Conservation (phyloP, 2,888 invertebrate species). For the Yponomeuta sedellus region DNA sequence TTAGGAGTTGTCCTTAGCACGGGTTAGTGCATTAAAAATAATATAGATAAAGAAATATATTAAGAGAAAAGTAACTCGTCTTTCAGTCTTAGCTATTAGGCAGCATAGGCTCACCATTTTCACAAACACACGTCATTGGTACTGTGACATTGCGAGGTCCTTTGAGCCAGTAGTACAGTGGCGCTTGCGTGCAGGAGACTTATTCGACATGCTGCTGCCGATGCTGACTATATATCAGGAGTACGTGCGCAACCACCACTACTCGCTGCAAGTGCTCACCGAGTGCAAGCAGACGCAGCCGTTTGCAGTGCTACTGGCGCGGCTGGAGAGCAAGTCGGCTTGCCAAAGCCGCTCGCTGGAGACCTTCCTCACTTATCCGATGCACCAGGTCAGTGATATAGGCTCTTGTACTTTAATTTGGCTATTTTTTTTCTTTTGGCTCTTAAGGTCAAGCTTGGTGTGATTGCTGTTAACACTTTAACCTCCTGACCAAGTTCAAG, state of each 20-base stretch:
- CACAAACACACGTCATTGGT: no score
- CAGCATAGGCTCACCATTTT: no score
- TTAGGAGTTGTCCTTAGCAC: no score
- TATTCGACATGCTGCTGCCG: conserved; percentile 95
- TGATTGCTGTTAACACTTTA: no score
- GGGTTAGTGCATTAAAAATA: no score
- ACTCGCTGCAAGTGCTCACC: conserved; percentile 92
- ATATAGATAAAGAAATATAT: no score
- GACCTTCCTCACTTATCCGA: conserved; percentile 93
- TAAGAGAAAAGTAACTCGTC: no score
- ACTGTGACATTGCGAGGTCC: no score
- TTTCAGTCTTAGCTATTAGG: no score
- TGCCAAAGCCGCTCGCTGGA: conserved; percentile 91
- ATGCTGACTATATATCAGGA: conserved; percentile 97
- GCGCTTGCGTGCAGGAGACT: conserved; percentile 77
- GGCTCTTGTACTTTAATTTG: background rate
- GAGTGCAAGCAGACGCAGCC: conserved; percentile 92
- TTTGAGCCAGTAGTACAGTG: no score
- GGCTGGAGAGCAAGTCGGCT: conserved; percentile 89
- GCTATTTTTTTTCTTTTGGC: background rate
- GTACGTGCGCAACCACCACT: conserved; percentile 95
- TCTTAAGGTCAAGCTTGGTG: background rate
- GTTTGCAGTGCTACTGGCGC: conserved; percentile 85
- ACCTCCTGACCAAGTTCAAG: no score
- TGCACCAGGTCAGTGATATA: conserved; percentile 85